Base-by-base conservation (phyloP, 2,888 invertebrate genomes). In the Callimorpha dominula region DNA sequence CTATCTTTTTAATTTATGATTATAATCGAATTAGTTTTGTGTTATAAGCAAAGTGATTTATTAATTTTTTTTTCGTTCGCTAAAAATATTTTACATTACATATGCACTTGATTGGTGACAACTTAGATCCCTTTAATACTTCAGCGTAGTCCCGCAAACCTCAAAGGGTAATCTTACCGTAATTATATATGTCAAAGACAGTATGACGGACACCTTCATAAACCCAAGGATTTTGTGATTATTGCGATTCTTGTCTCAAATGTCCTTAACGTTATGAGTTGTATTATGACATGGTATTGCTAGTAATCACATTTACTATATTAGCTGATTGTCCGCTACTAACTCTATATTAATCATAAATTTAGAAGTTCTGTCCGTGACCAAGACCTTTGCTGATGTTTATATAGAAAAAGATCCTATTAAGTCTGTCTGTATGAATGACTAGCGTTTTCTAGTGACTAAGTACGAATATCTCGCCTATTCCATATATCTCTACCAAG, bases 221-320 rank as follows among this genome's bases (percentile, higher is more conserved):
- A 71, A 31, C 54, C 43, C 40, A 0, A 14, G 74, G 77, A 75
- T 79, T 74, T 69, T 72, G 60, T 72, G 75, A 77, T 79, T 75
- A 77, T 71, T 68, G 63, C 68, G 60, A n/a, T 65, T 73, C 52
- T 54, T 63, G 65, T 71, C 65, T 70, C 31, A 42, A 69, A 75
- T 68, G 50, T 77, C 63, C 74, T 78, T 74, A 75, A 81, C 60
- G 64, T 7, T 42, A 67, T 65, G 64, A 68, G 40, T 64, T 15
- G 42, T 14, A 67, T 66, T 66, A 66, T 62, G 40, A 62, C 50
- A 42, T 42, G 40, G 15, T 57, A 54, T 49, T 17, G 17, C 40
- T 63, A 68, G 57, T 68, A 65, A 57, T 52, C 71, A 76, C 49
- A 75, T 52, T 52, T 12, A 52, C 62, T 14, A 12, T 20, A 31